Conservation (phyloP, 2,888 invertebrate genomes). For the Andrena bucephala region DNA sequence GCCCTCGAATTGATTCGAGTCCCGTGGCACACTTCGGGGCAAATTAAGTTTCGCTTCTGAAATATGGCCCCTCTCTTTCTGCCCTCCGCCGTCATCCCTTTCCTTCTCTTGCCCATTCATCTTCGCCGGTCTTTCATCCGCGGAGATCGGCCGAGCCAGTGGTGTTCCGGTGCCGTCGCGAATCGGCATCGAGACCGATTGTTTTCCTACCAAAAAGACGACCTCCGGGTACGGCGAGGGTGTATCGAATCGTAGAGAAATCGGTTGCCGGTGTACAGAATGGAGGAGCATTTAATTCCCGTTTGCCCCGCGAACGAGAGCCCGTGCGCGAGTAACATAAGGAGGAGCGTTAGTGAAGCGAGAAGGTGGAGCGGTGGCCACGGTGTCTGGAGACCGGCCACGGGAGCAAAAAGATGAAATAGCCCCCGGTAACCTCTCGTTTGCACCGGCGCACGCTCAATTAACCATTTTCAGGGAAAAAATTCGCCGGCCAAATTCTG, state of each 20-base stretch:
- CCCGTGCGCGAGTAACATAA: conserved; percentile 49
- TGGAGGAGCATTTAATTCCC: conserved; percentile 34
- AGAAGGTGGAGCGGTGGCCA: conserved; percentile 5
- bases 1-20: conserved; percentile 82
- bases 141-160: conserved; percentile 39
- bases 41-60: conserved; percentile 83
- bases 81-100: conserved; percentile 5
- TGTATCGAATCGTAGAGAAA: conserved; percentile 47
- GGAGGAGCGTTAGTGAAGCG: conserved; percentile 54
- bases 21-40: conserved; percentile 81
- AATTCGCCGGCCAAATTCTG: conserved; percentile 80
- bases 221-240: background rate
- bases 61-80: conserved; percentile 70
- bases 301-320: conserved; percentile 5
- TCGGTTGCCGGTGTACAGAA: conserved; percentile 19
- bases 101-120: conserved; percentile 50
- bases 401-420: conserved; percentile 58
- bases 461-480: conserved; percentile 81
- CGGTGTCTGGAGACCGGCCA: background rate
- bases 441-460: conserved; percentile 79
- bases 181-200: conserved; percentile 59
- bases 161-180: conserved; percentile 50
- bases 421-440: conserved; percentile 70
- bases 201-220: conserved; percentile 29
- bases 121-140: conserved; percentile 31